Conservation (phyloP, 2,888 invertebrate species). For the Theretra japonica region DNA sequence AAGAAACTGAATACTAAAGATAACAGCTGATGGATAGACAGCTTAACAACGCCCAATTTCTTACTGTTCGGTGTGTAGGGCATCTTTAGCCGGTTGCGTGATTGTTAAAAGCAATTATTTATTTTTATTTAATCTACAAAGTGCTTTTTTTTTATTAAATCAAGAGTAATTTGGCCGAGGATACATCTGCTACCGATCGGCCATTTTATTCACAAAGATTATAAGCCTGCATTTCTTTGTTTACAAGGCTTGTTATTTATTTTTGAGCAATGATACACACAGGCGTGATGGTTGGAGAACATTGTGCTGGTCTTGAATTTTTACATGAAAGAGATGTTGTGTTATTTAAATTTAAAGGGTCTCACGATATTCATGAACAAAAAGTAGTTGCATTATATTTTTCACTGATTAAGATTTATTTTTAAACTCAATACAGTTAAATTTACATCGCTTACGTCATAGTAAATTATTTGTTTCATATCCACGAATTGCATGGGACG, state of each 20-base stretch:
- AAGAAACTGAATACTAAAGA: background rate
- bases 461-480: too few relatives aligned
- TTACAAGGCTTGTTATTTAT: constrained; percentile 58
- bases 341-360: too few relatives aligned
- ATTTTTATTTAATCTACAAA: constrained; percentile 27
- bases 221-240: constrained; percentile 67
- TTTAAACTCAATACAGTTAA: too few relatives aligned
- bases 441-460: too few relatives aligned
- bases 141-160: constrained; percentile 31
- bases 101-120: constrained; percentile 29
- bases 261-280: constrained; percentile 44
- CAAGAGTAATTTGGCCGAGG: constrained; percentile 43
- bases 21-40: constrained; percentile 10
- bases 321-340: too few relatives aligned
- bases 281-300: constrained; percentile 26
- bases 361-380: too few relatives aligned
- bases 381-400: too few relatives aligned
- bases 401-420: too few relatives aligned
- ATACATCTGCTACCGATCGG: constrained; percentile 48
- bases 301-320: background rate
- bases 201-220: constrained; percentile 50
- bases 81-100: constrained; percentile 22
- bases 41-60: background rate
- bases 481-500: too few relatives aligned
- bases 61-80: background rate